phyloP scores from a whole-genome alignment of 2,113 vertebrate genomes.

The Noturus placidus region DNA sequence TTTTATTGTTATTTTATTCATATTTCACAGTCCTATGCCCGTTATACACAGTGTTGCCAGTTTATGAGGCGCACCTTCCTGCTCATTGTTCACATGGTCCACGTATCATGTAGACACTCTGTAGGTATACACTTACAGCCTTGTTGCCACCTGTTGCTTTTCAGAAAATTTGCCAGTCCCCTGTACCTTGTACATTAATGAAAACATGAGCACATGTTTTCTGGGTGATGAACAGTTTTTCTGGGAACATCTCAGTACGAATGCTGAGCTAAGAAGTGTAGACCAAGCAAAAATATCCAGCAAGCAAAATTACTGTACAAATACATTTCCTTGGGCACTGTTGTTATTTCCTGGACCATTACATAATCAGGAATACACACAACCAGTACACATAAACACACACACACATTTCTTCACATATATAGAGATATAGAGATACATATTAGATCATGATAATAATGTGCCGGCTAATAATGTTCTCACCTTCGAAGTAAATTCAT shows the following conservation, averaged over 20 bases:
- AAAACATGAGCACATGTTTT: background rate
- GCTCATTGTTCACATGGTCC: background rate
- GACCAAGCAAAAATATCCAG: too few relatives aligned
- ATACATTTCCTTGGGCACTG: background rate
- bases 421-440: background rate
- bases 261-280: background rate
- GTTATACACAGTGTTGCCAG: background rate
- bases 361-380: background rate
- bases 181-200: background rate
- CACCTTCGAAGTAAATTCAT: background rate
- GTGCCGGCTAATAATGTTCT: background rate
- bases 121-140: too few relatives aligned
- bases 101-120: too few relatives aligned
- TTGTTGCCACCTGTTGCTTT: background rate
- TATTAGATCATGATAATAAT: background rate
- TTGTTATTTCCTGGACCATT: background rate
- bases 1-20: background rate
- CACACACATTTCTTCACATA: background rate
- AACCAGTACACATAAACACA: background rate
- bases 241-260: background rate
- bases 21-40: background rate
- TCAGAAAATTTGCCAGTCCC: background rate
- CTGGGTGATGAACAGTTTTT: background rate
- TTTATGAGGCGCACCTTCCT: background rate
- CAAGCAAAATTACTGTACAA: background rate